Base-by-base conservation (phyloP, 1,140 invertebrate species). In the Amyelois transitella region DNA sequence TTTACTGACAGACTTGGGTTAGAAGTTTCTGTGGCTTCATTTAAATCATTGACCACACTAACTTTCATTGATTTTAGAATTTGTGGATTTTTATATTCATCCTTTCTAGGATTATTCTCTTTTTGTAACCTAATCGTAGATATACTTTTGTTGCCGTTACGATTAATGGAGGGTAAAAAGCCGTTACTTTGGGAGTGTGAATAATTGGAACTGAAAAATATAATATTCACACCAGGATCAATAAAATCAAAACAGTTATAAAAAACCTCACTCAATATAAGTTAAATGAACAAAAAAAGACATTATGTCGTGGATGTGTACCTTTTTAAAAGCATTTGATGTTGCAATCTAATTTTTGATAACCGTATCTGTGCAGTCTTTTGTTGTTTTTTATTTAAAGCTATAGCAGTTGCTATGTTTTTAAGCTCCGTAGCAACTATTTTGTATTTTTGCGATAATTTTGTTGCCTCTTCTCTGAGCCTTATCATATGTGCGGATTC, bases 381-480 rank as follows among this genome's bases (percentile, higher is more conserved):
- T 51, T 81, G 78, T 55, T 84, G 72, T 60, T 72, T 86, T 63
- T 84, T 86, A 62, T 88, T 88, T 18, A 86, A 54, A 18, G 77
- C 73, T 21, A 88, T 83, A 7, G 83, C 78, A 25, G 84, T 83
- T 10, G 71, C 68, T 18, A 86, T 77, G 55, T 85, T 84, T 38
- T 75, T 66, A 2, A 89, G 61, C 56, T 89, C 86, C 38, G 74
- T 78, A 0, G 73, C 65, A 19, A 81, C 79, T 52, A 82, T 80
- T 72, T 89, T 87, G 51, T 84, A 86, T 50, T 82, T 87, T 51
- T 87, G 76, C 12, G 75, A 70, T 44, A 89, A 58, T 50, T 78
- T 83, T 28, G 62, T 77, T 8, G 71, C 77, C 53, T 88, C 84
- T 6, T 81, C 81, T 70, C 86, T 83, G 14, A 88, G 60, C 60